Conservation (phyloP, 1,140 invertebrate species). For the Drosophila eugracilis region DNA sequence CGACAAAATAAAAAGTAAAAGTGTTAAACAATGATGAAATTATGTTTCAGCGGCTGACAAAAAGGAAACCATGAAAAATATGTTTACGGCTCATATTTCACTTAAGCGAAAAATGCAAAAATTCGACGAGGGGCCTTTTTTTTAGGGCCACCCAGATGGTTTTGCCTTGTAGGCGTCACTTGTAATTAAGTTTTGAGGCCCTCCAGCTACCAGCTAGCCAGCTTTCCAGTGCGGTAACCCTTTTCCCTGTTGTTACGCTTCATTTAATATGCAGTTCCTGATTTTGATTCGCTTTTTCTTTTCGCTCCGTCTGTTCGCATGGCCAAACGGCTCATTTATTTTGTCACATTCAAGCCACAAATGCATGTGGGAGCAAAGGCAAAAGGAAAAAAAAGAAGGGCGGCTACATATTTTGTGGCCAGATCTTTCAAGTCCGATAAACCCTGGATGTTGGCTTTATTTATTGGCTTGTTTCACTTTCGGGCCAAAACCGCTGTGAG, state of each 20-base stretch:
- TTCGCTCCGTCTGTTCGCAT: conserved; percentile 25
- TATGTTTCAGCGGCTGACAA: conserved; percentile 26
- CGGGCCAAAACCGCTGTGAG: conserved; percentile 45
- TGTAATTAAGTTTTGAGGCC: conserved; percentile 76
- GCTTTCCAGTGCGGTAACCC: conserved; percentile 46
- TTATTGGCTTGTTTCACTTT: conserved; percentile 70
- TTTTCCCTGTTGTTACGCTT: conserved; percentile 65
- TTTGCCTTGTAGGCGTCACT: conserved; percentile 71
- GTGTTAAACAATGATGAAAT: conserved; percentile 56
- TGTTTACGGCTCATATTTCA: conserved; percentile 64
- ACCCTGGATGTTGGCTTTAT: conserved; percentile 68
- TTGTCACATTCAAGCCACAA: conserved; percentile 58
- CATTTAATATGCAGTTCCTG: conserved; percentile 79
- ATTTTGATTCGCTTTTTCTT: conserved; percentile 35
- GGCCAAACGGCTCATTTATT: conserved; percentile 72
- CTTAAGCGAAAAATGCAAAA: conserved; percentile 23
- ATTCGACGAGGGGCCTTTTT: conserved; percentile 14
- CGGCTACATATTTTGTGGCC: conserved; percentile 30
- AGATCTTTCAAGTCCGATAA: conserved; percentile 61
- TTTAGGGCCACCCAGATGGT: conserved; percentile 59
- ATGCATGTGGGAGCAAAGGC: conserved; percentile 49
- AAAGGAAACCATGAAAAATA: conserved; percentile 49
- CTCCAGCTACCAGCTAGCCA: conserved; percentile 38
- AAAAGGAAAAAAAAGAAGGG: conserved; percentile 39
- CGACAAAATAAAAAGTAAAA: conserved; percentile 60